These are phyloP conservation scores for Eumerus sabulonum DNA, from an alignment of 2,888 invertebrate species.

Conservation along the genomic window DNA sequence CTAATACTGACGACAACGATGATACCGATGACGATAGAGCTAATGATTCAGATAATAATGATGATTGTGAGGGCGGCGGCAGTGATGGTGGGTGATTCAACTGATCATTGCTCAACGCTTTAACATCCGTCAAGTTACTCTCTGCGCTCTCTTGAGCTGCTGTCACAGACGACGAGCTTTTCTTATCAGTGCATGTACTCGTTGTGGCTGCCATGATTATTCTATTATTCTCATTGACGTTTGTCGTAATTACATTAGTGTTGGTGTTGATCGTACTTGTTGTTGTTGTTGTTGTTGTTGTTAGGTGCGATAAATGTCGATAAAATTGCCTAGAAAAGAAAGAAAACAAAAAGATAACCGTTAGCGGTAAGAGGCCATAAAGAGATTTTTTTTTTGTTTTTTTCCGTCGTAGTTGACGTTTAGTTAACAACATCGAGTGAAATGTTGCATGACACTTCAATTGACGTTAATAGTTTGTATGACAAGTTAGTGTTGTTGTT, in stretches of 20 bases:
- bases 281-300: constrained; percentile 1
- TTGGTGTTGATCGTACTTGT: background rate
- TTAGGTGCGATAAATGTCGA: constrained; percentile 49
- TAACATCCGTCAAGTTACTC: constrained; percentile 4
- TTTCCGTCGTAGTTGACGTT: constrained; percentile 16
- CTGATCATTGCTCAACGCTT: constrained; percentile 38
- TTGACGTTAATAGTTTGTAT: constrained; percentile 51
- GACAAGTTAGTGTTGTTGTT: constrained; percentile 16
- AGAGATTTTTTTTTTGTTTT: constrained; percentile 7
- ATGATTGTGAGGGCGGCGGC: background rate
- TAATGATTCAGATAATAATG: constrained; percentile 9
- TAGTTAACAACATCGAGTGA: constrained; percentile 34
- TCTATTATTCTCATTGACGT: constrained; percentile 42
- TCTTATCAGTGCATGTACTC: constrained; percentile 46
- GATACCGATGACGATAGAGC: background rate
- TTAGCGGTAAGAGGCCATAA: constrained; percentile 36
- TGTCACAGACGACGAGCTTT: constrained; percentile 9
- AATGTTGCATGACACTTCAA: constrained; percentile 50
- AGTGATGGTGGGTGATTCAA: constrained; percentile 38
- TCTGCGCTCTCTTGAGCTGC: constrained; percentile 19
- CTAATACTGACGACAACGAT: constrained; percentile 6
- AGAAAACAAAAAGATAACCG: constrained; percentile 40
- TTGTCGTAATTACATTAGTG: background rate
- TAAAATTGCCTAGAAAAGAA: constrained; percentile 49
- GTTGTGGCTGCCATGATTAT: constrained; percentile 23